phyloP scores from a whole-genome alignment of 2,113 vertebrate genomes.

The Poeciliopsis retropinna region DNA sequence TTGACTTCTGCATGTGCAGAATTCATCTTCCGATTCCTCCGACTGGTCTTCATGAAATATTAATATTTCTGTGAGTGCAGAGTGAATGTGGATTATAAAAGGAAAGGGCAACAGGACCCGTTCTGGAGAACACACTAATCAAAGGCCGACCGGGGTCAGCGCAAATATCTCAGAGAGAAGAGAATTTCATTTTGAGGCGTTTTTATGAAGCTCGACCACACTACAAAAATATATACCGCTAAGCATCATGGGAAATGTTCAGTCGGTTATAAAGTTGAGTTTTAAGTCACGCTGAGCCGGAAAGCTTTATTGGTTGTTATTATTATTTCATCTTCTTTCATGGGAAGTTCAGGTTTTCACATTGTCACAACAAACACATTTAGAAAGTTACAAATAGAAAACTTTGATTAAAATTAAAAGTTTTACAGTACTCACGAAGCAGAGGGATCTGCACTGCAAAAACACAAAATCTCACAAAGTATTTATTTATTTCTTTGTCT shows the following conservation, averaged over 20 bases:
- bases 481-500: no score
- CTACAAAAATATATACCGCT: slow-evolving; percentile 27
- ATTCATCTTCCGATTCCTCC: slow-evolving; percentile 58
- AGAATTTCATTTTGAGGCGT: slow-evolving; percentile 59
- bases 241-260: slow-evolving; percentile 46
- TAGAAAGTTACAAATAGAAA: not conserved
- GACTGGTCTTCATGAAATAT: slow-evolving; percentile 77
- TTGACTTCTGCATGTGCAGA: slow-evolving; percentile 49
- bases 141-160: slow-evolving; percentile 67
- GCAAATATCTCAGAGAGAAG: slow-evolving; percentile 67
- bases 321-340: slow-evolving; percentile 59
- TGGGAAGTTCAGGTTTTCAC: slow-evolving; percentile 19
- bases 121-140: slow-evolving; percentile 66
- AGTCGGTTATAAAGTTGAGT: slow-evolving; percentile 7
- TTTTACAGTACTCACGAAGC: no score
- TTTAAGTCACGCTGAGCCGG: slow-evolving; percentile 30
- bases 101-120: slow-evolving; percentile 58
- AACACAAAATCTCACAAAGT: no score
- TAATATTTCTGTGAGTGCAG: slow-evolving; percentile 82
- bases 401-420: not conserved
- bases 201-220: slow-evolving; percentile 50
- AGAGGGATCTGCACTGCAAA: no score
- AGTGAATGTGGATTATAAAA: slow-evolving; percentile 77
- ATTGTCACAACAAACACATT: slow-evolving; percentile 22
- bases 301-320: slow-evolving; percentile 50